A percentile compares a stretch with the other conserved stretches of the same genome.
Conservation (phyloP, 1,140 invertebrate species). For the Melitaea cinxia region DNA sequence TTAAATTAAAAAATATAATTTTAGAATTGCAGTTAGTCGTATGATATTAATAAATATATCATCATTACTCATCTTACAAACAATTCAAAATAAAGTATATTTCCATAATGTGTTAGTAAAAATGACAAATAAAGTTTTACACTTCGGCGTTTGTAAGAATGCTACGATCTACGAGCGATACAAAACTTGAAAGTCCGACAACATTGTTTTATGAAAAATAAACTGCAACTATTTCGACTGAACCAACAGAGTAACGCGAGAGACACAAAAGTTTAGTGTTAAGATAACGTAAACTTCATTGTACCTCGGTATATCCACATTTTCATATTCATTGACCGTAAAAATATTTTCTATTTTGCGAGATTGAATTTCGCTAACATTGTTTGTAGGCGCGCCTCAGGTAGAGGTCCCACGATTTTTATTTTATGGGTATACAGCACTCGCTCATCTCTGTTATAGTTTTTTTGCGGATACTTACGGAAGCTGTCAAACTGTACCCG, state of each 20-base stretch:
- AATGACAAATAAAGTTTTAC: not conserved
- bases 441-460: constrained; percentile 42
- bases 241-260: constrained; percentile 29
- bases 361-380: constrained; percentile 79
- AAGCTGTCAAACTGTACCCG: constrained; percentile 39
- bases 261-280: constrained; percentile 56
- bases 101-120: not conserved
- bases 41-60: too few species aligned
- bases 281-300: constrained; percentile 61
- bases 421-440: constrained; percentile 51
- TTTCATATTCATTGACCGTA: constrained; percentile 80
- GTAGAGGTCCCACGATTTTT: constrained; percentile 62
- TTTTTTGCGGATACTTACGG: constrained; percentile 32
- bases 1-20: too few species aligned
- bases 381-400: constrained; percentile 73
- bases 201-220: constrained; percentile 21
- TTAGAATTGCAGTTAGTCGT: too few species aligned
- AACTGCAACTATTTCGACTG: constrained; percentile 5
- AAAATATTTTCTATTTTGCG: constrained; percentile 79
- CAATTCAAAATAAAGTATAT: not conserved
- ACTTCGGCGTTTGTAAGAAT: not conserved
- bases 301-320: constrained; percentile 65
- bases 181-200: constrained; percentile 8
- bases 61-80: not conserved
- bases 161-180: not conserved